Conservation (phyloP, 2,888 invertebrate species). For the Synergus japonicus region DNA sequence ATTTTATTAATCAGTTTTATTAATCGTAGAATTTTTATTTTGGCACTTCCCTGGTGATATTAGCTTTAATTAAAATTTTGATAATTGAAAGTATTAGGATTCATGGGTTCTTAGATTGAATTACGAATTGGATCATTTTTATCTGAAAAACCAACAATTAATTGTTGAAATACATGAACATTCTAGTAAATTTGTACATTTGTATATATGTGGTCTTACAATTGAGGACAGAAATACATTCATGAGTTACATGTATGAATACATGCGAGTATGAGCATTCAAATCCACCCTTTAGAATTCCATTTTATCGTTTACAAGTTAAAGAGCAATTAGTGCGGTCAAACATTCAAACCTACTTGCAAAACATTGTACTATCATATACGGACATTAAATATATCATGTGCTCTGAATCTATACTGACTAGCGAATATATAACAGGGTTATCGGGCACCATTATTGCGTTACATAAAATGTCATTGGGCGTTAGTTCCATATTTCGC, state of each 20-base stretch:
- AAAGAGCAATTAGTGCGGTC: neutral
- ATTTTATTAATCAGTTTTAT: no score
- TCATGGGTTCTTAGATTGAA: no score
- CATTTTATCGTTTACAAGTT: neutral
- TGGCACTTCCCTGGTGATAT: no score
- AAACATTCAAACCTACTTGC: neutral
- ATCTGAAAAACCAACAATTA: no score
- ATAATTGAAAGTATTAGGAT: no score
- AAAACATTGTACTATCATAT: neutral
- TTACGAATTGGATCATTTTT: no score
- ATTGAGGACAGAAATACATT: no score
- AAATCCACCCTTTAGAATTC: neutral
- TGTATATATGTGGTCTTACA: no score
- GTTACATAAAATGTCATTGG: conserved; percentile 53
- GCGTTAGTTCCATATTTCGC: conserved; percentile 47
- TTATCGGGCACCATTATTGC: conserved; percentile 56
- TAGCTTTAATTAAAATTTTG: no score
- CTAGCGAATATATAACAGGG: conserved; percentile 51
- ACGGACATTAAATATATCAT: conserved; percentile 2
- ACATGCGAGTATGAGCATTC: neutral
- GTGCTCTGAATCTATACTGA: conserved; percentile 36
- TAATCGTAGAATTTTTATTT: no score
- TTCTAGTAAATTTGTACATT: no score
- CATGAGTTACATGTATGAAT: neutral
- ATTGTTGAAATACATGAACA: no score